phyloP scores from a whole-genome alignment of 2,113 vertebrate genomes.

The Cromileptes altivelis region DNA sequence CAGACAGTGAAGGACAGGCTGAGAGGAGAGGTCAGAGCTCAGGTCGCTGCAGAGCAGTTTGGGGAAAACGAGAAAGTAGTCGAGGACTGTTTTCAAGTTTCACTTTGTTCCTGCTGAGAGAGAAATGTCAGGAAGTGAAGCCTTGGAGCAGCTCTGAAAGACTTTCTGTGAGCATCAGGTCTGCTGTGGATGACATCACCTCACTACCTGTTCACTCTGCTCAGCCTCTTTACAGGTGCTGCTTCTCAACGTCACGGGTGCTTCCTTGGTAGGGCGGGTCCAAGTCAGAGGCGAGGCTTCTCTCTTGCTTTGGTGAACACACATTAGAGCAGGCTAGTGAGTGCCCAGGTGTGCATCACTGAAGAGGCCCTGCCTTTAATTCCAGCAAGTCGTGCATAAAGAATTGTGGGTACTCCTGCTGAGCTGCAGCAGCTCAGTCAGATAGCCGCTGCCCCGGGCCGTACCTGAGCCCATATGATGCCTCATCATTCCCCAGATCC shows the following conservation, averaged over 20 bases:
- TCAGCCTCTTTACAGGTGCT: no score
- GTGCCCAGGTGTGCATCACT: no score
- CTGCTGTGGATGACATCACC: slow-evolving; percentile 4
- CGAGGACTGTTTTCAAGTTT: slow-evolving; percentile 15
- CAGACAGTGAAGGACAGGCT: slow-evolving; percentile 34
- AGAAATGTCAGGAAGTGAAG: not conserved
- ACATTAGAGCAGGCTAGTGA: no score
- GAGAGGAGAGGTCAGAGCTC: slow-evolving; percentile 13
- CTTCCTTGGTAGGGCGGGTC: no score
- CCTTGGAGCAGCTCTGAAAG: slow-evolving; percentile 14
- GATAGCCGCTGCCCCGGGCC: no score
- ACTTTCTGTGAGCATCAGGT: not conserved
- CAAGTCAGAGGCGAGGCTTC: no score
- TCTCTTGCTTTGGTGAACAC: no score
- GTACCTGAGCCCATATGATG: not conserved
- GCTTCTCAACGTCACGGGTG: no score
- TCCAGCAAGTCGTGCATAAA: no score
- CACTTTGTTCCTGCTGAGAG: not conserved
- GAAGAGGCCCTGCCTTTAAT: no score
- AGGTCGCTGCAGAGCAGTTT: not conserved
- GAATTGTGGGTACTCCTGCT: no score
- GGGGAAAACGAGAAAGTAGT: not conserved
- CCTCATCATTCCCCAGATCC: not conserved
- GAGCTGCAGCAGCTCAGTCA: no score
- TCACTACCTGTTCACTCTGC: not conserved